A percentile compares a stretch with the other conserved stretches of the same genome.
phyloP scores from a whole-genome alignment of 2,113 vertebrate genomes.

The Psittacula cyanocephala region DNA sequence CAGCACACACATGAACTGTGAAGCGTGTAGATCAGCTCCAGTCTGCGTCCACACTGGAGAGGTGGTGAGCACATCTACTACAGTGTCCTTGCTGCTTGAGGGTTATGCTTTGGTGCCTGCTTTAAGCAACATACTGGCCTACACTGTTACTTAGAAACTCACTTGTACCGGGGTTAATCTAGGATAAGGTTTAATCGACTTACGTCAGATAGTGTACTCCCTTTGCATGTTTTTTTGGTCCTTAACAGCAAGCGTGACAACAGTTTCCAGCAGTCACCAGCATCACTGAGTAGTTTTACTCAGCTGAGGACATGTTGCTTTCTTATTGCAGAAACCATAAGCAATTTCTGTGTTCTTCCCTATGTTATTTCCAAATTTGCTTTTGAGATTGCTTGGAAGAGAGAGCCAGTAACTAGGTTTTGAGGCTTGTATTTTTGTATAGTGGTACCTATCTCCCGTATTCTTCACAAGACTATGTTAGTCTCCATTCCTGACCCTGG shows the following conservation, averaged over 20 bases:
- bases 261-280: background rate
- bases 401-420: background rate
- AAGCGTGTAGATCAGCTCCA: background rate
- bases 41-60: background rate
- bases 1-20: rapidly evolving
- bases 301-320: rapidly evolving
- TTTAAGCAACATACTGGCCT: background rate
- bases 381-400: background rate
- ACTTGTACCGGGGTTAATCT: background rate
- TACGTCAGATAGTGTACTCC: background rate
- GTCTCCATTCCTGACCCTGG: background rate
- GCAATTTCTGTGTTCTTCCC: background rate
- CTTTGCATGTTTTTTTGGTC: background rate
- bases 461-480: background rate
- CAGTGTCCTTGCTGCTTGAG: background rate
- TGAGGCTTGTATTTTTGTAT: background rate
- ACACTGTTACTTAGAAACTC: background rate
- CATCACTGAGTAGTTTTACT: background rate
- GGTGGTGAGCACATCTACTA: background rate
- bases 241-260: background rate
- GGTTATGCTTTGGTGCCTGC: background rate
- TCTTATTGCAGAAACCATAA: background rate
- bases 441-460: background rate
- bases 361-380: background rate
- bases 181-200: background rate